A percentile compares a stretch with the other conserved stretches of the same genome.
phyloP scores from a whole-genome alignment of 2,888 invertebrate species.

The Eurytoma californica region DNA sequence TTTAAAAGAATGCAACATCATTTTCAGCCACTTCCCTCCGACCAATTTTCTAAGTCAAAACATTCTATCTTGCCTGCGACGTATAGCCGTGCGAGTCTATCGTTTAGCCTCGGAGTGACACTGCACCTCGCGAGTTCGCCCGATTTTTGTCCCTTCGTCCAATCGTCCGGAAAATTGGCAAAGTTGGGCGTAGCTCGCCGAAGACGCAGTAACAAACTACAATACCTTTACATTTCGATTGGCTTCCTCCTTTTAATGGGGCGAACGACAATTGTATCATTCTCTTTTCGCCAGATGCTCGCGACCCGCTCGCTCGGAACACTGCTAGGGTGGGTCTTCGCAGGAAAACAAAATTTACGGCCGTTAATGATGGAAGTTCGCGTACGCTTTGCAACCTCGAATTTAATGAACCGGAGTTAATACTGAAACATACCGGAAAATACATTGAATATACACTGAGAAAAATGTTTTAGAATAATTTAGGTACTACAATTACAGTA shows the following conservation, averaged over 20 bases:
- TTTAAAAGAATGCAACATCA: too few relatives aligned
- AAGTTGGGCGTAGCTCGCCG: slow-evolving; percentile 16
- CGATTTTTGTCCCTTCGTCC: slow-evolving; percentile 16
- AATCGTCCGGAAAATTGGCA: slow-evolving; percentile 33
- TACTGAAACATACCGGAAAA: too few relatives aligned
- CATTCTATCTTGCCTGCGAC: too few relatives aligned
- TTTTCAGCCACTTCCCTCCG: too few relatives aligned
- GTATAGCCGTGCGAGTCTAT: too few relatives aligned
- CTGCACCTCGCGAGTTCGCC: neutral
- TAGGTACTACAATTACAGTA: too few relatives aligned
- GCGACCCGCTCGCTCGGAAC: neutral
- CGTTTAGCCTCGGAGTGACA: too few relatives aligned
- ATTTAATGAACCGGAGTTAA: too few relatives aligned
- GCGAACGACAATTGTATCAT: slow-evolving; percentile 4
- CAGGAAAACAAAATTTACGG: neutral
- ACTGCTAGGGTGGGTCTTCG: neutral
- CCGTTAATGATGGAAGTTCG: slow-evolving; percentile 6
- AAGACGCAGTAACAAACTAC: slow-evolving; percentile 6
- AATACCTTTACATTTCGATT: slow-evolving; percentile 16
- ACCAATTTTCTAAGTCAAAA: too few relatives aligned
- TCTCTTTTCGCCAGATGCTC: neutral
- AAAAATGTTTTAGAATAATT: too few relatives aligned
- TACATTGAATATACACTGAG: too few relatives aligned
- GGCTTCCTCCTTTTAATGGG: slow-evolving; percentile 1
- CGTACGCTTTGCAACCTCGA: neutral